Percentiles rank a stretch among this genome's conserved stretches.
Conservation (phyloP, 2,888 invertebrate genomes). For the Lydus trimaculatus region DNA sequence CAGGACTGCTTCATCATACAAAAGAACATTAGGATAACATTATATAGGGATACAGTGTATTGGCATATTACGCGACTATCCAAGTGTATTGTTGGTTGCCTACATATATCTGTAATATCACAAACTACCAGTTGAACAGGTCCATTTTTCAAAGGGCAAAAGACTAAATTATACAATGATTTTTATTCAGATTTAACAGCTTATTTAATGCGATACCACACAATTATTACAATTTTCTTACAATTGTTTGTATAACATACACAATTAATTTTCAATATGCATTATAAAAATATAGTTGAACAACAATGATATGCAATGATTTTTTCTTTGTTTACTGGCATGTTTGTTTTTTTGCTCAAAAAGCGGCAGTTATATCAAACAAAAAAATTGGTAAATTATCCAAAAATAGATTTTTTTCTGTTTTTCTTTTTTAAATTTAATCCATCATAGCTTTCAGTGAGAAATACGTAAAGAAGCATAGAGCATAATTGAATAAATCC, state of each 20-base stretch:
- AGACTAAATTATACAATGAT: no score
- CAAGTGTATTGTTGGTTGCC: no score
- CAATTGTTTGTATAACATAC: not conserved
- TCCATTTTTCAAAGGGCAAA: not conserved
- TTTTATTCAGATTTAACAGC: no score
- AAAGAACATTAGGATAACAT: no score
- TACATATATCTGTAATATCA: no score
- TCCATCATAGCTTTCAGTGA: conserved; percentile 46
- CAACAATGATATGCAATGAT: conserved; percentile 41
- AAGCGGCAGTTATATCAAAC: conserved; percentile 19
- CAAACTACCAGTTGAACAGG: not conserved
- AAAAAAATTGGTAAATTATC: conserved; percentile 30
- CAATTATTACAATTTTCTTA: not conserved
- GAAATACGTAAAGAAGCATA: conserved; percentile 57
- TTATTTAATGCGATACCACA: not conserved
- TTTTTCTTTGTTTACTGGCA: no score
- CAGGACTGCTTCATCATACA: no score
- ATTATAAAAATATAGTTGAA: conserved; percentile 26
- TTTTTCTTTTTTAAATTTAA: not conserved
- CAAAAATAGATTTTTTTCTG: conserved; percentile 24
- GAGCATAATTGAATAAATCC: conserved; percentile 57
- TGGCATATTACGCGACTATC: no score
- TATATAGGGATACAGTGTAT: no score
- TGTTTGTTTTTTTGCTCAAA: not conserved
- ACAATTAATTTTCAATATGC: conserved; percentile 15